These are phyloP conservation scores for Linhomoeus sp. DNA, from an alignment of 2,888 invertebrate genomes.

Conservation along the genomic window DNA sequence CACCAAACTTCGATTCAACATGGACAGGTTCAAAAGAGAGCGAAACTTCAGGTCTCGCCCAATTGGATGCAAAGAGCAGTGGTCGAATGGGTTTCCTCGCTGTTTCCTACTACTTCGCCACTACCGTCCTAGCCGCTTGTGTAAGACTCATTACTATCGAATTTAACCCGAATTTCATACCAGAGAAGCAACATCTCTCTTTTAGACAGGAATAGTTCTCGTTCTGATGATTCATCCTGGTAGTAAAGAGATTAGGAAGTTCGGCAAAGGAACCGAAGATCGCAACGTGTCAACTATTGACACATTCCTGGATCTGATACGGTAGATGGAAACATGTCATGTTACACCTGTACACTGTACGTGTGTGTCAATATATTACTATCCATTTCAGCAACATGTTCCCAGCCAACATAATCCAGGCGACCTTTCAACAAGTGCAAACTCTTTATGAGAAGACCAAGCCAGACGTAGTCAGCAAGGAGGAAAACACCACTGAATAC, in stretches of 20 bases:
- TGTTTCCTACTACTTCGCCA: slow-evolving; percentile 43
- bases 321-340: slow-evolving; percentile 36
- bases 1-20: too few relatives aligned
- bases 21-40: too few relatives aligned
- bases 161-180: background rate
- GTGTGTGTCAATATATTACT: background rate
- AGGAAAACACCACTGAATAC: background rate
- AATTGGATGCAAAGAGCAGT: slow-evolving; percentile 42
- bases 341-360: background rate
- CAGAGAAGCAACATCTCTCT: background rate
- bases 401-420: slow-evolving; percentile 73
- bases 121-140: slow-evolving; percentile 44
- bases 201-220: slow-evolving; percentile 38
- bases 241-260: slow-evolving; percentile 31
- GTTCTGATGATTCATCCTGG: slow-evolving; percentile 46
- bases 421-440: slow-evolving; percentile 33
- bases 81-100: slow-evolving; percentile 45
- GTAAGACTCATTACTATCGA: slow-evolving; percentile 23
- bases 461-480: background rate
- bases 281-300: slow-evolving; percentile 40
- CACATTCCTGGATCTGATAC: slow-evolving; percentile 66
- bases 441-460: slow-evolving; percentile 22
- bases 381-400: slow-evolving; percentile 53
- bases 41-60: slow-evolving; percentile 38
- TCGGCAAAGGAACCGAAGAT: slow-evolving; percentile 19